phyloP scores from a whole-genome alignment of 1,140 invertebrate species.

The Rhagoletis zephyria region DNA sequence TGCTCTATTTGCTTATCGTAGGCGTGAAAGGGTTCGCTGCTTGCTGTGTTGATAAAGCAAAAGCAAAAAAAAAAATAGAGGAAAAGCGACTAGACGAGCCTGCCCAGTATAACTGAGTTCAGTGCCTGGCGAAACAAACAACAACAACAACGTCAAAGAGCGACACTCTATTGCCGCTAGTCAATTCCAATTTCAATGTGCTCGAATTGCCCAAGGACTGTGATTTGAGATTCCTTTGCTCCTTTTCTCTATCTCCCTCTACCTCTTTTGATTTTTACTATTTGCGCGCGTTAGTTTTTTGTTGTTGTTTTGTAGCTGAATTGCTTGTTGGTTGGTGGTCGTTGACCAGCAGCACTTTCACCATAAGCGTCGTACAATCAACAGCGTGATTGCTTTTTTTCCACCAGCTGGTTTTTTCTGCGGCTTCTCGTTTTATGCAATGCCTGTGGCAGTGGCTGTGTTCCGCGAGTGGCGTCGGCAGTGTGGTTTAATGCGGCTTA shows the following conservation, averaged over 20 bases:
- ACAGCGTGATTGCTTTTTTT: background rate
- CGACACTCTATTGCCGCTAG: background rate
- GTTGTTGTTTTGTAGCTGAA: background rate
- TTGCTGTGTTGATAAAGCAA: background rate
- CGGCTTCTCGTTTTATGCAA: background rate
- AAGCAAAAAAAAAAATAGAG: background rate
- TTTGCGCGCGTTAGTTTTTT: background rate
- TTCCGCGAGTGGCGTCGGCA: background rate
- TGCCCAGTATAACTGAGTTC: background rate
- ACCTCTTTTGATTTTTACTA: background rate
- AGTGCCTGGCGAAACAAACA: background rate
- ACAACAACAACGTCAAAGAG: background rate
- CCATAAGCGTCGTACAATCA: slow-evolving; percentile 4
- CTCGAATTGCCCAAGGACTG: slow-evolving; percentile 10
- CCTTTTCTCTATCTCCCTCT: too few species aligned
- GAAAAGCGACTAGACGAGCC: background rate
- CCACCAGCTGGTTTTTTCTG: background rate
- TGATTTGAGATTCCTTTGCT: background rate
- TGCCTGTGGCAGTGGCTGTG: slow-evolving; percentile 40
- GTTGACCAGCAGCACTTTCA: slow-evolving; percentile 14
- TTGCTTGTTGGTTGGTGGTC: slow-evolving; percentile 9
- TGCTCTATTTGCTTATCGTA: slow-evolving; percentile 6
- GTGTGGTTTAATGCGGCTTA: slow-evolving; percentile 9
- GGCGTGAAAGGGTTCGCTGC: slow-evolving; percentile 48
- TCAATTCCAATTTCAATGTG: slow-evolving; percentile 7